Percentiles rank a stretch among this genome's conserved stretches.
Conservation (phyloP, 2,113 vertebrate species). For the Echinops telfairi region DNA sequence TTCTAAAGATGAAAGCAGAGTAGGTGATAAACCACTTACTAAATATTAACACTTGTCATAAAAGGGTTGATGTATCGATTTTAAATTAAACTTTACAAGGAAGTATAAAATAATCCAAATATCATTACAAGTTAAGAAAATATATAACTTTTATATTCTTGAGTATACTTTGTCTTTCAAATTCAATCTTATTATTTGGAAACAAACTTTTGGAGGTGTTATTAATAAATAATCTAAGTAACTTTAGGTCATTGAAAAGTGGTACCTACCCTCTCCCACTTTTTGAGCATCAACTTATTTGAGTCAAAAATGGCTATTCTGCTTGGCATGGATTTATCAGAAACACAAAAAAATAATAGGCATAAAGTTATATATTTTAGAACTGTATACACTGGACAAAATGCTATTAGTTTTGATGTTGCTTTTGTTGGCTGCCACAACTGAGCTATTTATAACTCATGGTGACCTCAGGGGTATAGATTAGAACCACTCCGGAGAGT, state of each 20-base stretch:
- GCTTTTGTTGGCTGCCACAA: too few species aligned
- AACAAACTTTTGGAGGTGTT: not conserved
- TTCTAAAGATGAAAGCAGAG: not conserved
- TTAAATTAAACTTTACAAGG: constrained; percentile 42
- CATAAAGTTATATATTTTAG: not conserved
- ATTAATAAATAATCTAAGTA: not conserved
- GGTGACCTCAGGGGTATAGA: too few species aligned
- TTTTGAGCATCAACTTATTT: not conserved
- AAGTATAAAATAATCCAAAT: not conserved
- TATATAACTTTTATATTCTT: not conserved
- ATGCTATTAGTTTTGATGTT: too few species aligned
- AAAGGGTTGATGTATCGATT: not conserved
- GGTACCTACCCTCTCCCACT: too few species aligned
- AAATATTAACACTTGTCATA: not conserved
- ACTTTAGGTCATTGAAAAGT: not conserved
- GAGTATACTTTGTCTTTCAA: not conserved
- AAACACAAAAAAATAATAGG: not conserved
- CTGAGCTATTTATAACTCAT: too few species aligned
- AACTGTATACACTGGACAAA: not conserved
- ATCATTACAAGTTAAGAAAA: not conserved
- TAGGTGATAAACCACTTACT: not conserved
- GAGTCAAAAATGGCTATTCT: not conserved
- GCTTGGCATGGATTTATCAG: not conserved
- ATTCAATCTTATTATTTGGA: not conserved
- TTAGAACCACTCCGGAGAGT: too few species aligned